Conservation (phyloP, 35 echinoderm and acorn worm species). For the Stichopus chloronotus region DNA sequence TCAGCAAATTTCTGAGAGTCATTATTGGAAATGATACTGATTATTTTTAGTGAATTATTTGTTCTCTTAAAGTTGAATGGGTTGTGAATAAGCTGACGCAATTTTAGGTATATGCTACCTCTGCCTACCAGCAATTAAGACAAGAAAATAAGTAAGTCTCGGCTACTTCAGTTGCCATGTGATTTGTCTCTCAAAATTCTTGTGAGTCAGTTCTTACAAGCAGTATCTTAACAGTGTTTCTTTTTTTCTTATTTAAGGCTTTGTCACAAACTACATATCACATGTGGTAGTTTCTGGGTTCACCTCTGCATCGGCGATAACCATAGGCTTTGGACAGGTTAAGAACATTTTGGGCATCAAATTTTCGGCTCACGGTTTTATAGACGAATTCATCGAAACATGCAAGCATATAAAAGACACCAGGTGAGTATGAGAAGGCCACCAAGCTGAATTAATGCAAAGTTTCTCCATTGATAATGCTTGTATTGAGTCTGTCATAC, state of each 20-base stretch:
- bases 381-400: constrained; percentile 65
- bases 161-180: too few relatives aligned
- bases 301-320: constrained; percentile 90
- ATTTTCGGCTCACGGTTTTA: constrained; percentile 72
- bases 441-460: background rate
- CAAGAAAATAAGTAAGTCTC: too few relatives aligned
- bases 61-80: too few relatives aligned
- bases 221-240: background rate
- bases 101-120: too few relatives aligned
- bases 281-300: constrained; percentile 83
- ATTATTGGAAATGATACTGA: too few relatives aligned
- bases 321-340: constrained; percentile 87
- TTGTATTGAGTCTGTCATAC: too few relatives aligned
- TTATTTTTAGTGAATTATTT: too few relatives aligned
- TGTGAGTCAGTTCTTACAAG: too few relatives aligned
- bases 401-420: constrained; percentile 75
- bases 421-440: constrained; percentile 56
- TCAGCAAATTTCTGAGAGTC: too few relatives aligned
- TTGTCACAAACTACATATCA: constrained; percentile 87
- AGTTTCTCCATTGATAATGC: background rate
- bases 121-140: too few relatives aligned
- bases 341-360: constrained; percentile 83
- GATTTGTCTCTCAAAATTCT: too few relatives aligned
- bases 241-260: constrained; percentile 57
- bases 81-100: too few relatives aligned